Percentiles rank a stretch among this genome's conserved stretches.
phyloP scores from a whole-genome alignment of 2,113 vertebrate genomes.

The Lycaon pictus region DNA sequence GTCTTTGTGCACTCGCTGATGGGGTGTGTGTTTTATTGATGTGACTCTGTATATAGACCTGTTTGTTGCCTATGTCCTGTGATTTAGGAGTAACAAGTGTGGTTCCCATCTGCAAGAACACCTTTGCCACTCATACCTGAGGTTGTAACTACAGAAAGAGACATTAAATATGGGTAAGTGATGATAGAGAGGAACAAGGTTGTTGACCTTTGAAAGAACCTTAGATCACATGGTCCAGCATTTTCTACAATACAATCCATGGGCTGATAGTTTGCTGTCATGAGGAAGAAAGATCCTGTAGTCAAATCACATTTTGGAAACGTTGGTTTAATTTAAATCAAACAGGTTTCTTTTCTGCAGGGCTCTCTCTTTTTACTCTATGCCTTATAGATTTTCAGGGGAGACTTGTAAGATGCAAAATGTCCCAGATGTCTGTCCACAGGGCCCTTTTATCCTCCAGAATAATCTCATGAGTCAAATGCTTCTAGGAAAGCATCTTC shows the following conservation, averaged over 20 bases:
- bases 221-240: not conserved
- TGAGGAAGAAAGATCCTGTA: not conserved
- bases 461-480: not conserved
- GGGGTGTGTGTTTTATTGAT: not conserved
- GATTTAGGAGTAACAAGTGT: not conserved
- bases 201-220: not conserved
- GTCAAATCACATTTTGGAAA: not conserved
- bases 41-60: not conserved
- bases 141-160: not conserved
- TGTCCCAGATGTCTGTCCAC: not conserved
- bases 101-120: not conserved
- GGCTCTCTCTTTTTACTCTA: not conserved
- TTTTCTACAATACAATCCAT: not conserved
- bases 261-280: not conserved
- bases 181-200: not conserved
- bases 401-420: not conserved
- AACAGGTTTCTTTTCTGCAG: not conserved
- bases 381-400: not conserved
- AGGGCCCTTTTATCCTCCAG: not conserved
- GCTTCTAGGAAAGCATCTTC: not conserved
- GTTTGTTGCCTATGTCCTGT: not conserved
- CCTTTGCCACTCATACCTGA: not conserved
- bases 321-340: not conserved
- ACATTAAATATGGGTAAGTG: no score
- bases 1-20: not conserved